These are phyloP conservation scores for Bolinopsis microptera DNA, from an alignment of 37 sponge, comb jelly and placozoan species.

Conservation along the genomic window DNA sequence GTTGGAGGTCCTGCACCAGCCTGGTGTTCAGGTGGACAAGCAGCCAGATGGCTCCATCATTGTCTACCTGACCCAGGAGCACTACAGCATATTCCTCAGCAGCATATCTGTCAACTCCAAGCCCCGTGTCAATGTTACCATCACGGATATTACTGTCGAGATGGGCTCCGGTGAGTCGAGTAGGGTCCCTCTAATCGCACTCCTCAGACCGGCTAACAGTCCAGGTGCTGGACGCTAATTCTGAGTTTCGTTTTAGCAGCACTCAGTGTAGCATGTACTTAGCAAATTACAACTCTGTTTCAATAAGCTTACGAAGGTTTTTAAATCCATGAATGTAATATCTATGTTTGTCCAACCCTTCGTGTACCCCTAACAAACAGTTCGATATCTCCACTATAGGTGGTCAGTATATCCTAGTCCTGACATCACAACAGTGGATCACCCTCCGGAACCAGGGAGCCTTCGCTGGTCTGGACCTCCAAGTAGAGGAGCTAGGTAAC, in stretches of 20 bases:
- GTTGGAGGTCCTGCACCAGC: constrained; percentile 39
- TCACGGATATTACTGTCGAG: neutral
- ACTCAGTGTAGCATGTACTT: neutral
- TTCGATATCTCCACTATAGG: neutral
- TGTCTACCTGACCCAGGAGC: constrained; percentile 1
- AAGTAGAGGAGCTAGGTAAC: constrained; percentile 12
- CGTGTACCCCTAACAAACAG: neutral
- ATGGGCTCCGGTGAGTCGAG: constrained; percentile 18
- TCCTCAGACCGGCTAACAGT: neutral
- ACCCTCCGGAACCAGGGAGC: constrained; percentile 58
- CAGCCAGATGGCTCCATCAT: constrained; percentile 36
- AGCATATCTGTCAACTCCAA: constrained; percentile 38
- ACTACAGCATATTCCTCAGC: constrained; percentile 57
- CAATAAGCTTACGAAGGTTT: too few species aligned
- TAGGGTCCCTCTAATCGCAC: neutral
- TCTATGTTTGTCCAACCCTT: too few species aligned
- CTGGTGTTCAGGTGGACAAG: neutral
- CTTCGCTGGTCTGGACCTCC: constrained; percentile 24
- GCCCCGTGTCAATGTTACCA: neutral
- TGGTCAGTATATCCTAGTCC: constrained; percentile 16
- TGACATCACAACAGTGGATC: constrained; percentile 7
- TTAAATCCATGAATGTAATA: too few species aligned
- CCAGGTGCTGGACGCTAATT: neutral
- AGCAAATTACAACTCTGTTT: too few species aligned
- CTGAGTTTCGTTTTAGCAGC: neutral